Base-by-base conservation (phyloP, 2,888 invertebrate species). In the Spodoptera littoralis region DNA sequence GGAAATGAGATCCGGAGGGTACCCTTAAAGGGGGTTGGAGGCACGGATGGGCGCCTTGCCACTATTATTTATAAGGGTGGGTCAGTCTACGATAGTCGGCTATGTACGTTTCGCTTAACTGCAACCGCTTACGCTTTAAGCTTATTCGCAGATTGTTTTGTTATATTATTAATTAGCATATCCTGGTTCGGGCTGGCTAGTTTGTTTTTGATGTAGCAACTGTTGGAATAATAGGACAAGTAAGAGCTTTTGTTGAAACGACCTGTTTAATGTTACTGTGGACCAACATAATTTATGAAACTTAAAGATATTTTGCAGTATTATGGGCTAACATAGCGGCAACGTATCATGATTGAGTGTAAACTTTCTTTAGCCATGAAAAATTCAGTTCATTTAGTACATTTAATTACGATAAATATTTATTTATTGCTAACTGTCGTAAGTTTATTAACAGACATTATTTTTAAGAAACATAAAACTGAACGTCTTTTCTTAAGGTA, bases 61-160 rank as follows among this genome's bases (percentile, higher is more conserved):
- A 92, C 93, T 94, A 94, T 93, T 94, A 94, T 94, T 94, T 93
- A 93, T 94, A 93, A 93, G 93, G 94, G 91, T 90, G 92, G 92
- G 93, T 92, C 93, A 92, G 92, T 85, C 86, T 85, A 85, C 89
- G 92, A 90, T 92, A 90, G 91, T 88, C 86, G 81, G 82, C 77
- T 76, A 71, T 80, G 73, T 77, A 79, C 75, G 77, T 76, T 78
- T 83, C 70, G 79, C 73, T 79, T 79, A 72, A 79, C 81, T 90
- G 90, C 88, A 88, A 79, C 84, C 85, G 84, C 82, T 86, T 84
- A 85, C 85, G 85, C 77, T 86, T 86, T 84, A 88, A 88, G 85
- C 86, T 85, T 85, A 76, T 84, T 86, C 86, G 84, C 84, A 85
- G 86, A 89, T 91, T 90, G 90, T 91, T 91, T 91, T 88, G 89